phyloP scores from a whole-genome alignment of 2,113 vertebrate species.

The Thamnaconus septentrionalis region DNA sequence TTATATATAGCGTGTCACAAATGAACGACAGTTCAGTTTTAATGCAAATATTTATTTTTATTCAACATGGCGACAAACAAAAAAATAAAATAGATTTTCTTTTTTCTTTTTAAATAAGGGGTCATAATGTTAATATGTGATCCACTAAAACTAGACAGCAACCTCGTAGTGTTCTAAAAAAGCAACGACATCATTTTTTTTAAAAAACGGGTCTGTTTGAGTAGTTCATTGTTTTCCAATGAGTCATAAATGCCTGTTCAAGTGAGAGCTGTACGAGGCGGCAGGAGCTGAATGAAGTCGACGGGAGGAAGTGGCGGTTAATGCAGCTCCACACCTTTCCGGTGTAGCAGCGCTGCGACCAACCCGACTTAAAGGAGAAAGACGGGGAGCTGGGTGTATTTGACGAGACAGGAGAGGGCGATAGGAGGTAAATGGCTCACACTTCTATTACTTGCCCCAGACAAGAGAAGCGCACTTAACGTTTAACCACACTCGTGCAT shows the following conservation, averaged over 20 bases:
- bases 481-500: background rate
- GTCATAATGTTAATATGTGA: too few species aligned
- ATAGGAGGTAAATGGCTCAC: constrained; percentile 49
- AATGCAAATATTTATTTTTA: too few species aligned
- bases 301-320: constrained; percentile 72
- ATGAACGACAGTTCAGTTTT: too few species aligned
- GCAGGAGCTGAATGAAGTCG: constrained; percentile 48
- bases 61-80: too few species aligned
- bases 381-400: constrained; percentile 48
- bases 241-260: constrained; percentile 1
- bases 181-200: background rate
- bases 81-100: too few species aligned
- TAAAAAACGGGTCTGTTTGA: background rate
- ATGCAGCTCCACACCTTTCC: constrained; percentile 81
- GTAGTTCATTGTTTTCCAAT: background rate
- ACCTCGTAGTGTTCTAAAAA: too few species aligned
- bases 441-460: background rate
- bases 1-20: too few species aligned
- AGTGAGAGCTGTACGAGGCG: constrained; percentile 2
- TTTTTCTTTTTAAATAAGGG: too few species aligned
- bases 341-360: constrained; percentile 69
- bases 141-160: too few species aligned
- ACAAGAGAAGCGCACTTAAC: background rate
- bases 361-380: constrained; percentile 65
- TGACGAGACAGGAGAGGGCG: constrained; percentile 32